Conservation (phyloP, 2,113 vertebrate genomes). For the Hippocampus mohnikei region DNA sequence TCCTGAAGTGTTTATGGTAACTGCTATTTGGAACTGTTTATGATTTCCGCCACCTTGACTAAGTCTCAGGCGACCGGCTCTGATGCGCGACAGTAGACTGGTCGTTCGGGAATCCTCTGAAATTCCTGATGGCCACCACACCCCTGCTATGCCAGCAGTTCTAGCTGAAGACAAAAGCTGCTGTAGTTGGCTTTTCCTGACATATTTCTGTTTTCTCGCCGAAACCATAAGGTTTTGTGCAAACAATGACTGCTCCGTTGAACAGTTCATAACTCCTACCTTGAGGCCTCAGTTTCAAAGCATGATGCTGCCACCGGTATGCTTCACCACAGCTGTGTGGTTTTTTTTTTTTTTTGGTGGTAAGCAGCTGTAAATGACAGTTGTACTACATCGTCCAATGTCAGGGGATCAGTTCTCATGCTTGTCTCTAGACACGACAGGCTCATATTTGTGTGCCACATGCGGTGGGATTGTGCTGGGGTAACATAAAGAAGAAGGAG, state of each 20-base stretch:
- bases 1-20: not conserved
- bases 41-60: not conserved
- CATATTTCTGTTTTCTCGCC: no score
- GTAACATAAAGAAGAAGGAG: slow-evolving; percentile 8
- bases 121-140: no score
- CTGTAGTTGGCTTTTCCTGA: no score
- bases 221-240: no score
- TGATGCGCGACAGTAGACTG: no score
- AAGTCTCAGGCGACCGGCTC: no score
- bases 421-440: not conserved
- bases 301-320: no score
- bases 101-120: no score
- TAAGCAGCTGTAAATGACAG: not conserved
- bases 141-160: not conserved
- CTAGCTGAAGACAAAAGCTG: not conserved
- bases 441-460: not conserved
- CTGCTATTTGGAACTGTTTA: not conserved
- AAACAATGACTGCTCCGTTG: no score
- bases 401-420: not conserved
- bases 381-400: not conserved
- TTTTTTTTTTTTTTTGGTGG: not conserved
- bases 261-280: no score
- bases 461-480: not conserved
- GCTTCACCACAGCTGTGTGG: no score
- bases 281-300: no score